Base-by-base conservation (phyloP, 2,113 vertebrate species). In the Rousettus leschenaultii region DNA sequence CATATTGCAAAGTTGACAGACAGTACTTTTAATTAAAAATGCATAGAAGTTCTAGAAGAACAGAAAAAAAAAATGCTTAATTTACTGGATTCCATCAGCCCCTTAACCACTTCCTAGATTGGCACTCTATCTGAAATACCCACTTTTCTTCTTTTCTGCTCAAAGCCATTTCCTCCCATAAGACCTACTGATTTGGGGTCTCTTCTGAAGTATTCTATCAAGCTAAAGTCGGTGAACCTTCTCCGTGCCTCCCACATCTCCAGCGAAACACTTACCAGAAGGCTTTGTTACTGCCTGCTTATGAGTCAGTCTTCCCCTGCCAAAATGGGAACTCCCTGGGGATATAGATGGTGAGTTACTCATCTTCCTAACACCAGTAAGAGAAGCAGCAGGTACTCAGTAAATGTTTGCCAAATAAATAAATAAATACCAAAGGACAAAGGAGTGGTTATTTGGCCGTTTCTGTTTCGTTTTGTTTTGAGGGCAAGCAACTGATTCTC, bases 401-500 rank as follows among this genome's bases (percentile, higher is more conserved):
- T 28, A 38, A 74, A 35, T 68, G 43, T 96, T 57, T 70, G 66
- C 63, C 2, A 18, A 40, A 40, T 61, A 71, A 77, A 51, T 61
- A 71, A 77, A 86, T 16, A 86, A 57, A 89, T 3, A 51, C 13
- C 26, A 43, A 77, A 35, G 26, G 61, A 92, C 80, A 94, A 82
- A 68, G 90, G 38, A 59, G 35, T 66, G 38, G 48, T 70, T 91
- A 59, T 16, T 24, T 40, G n/a, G 55, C 45, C 0, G 0, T 45
- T 57, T 24, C 7, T 48, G 48, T 48, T 48, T 48, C 14, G 48
- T 14, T 15, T 48, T 48, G 13, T 48, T 33, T 30, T 79, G 22
- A 86, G 38, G 68, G 55, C 48, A 90, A 88, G 85, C 38, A 93
- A 85, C 38, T 35, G 24, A 9, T 55, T 68, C 87, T 80, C 96